These are phyloP conservation scores for Ametastegia equiseti DNA, from an alignment of 2,888 invertebrate species.

Conservation along the genomic window DNA sequence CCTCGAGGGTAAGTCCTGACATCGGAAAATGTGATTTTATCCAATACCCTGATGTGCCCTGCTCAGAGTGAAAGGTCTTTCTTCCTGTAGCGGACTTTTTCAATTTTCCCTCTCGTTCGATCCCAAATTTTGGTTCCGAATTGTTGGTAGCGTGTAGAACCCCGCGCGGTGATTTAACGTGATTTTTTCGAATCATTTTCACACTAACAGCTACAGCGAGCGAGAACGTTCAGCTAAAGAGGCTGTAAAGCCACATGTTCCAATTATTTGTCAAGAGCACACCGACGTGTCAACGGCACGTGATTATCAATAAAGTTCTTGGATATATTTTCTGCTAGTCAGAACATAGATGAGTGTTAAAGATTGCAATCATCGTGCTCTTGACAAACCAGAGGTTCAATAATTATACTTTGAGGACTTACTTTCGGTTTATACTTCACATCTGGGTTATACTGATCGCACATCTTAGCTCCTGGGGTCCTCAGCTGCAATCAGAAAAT, in stretches of 20 bases:
- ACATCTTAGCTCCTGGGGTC: conserved; percentile 43
- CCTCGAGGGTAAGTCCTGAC: not conserved
- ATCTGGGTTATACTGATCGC: conserved; percentile 38
- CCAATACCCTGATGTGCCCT: not conserved
- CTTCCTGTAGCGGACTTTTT: not conserved
- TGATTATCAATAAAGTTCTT: not conserved
- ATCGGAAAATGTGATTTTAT: not conserved
- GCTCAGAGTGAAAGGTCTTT: not conserved
- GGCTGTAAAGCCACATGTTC: not conserved
- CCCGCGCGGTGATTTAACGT: not conserved
- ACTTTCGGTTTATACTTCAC: conserved; percentile 47
- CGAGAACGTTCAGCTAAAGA: conserved; percentile 37
- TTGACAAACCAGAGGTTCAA: not conserved
- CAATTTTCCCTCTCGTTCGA: not conserved
- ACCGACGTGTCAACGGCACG: not conserved
- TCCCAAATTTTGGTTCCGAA: not conserved
- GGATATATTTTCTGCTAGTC: not conserved
- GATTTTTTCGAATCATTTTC: not conserved
- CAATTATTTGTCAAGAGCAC: conserved; percentile 1
- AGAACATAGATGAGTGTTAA: not conserved
- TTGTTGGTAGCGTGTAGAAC: not conserved
- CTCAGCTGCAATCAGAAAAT: conserved; percentile 53
- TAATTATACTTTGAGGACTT: conserved; percentile 49
- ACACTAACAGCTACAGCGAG: conserved; percentile 25
- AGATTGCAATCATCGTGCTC: not conserved